Conservation (phyloP, 2,888 invertebrate species). For the Marasmarcha lunaedactyla region DNA sequence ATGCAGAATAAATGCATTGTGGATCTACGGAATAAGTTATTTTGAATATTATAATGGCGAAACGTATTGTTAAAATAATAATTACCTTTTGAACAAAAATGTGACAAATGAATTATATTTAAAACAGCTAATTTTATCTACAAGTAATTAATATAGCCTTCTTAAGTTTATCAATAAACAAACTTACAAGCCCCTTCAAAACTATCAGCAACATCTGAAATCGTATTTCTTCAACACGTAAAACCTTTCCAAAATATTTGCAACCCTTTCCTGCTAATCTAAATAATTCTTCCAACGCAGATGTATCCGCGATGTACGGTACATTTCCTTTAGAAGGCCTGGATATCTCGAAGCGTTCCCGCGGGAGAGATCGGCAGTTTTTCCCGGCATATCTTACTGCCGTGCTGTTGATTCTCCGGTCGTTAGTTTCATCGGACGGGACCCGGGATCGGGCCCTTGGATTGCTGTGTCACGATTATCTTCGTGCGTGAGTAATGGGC, state of each 20-base stretch:
- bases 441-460: conserved; percentile 14
- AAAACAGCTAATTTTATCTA: too few species aligned
- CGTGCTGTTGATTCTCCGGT: conserved; percentile 66
- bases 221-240: not conserved
- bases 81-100: too few species aligned
- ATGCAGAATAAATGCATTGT: too few species aligned
- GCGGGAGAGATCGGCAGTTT: conserved; percentile 33
- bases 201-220: too few species aligned
- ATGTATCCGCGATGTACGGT: conserved; percentile 9
- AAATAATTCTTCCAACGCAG: conserved; percentile 20
- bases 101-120: too few species aligned
- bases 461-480: not conserved
- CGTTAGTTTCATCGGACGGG: conserved; percentile 66
- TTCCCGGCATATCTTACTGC: conserved; percentile 71
- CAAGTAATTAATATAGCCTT: too few species aligned
- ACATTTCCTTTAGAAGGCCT: not conserved
- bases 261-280: not conserved
- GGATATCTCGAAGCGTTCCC: not conserved
- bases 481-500: not conserved
- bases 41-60: too few species aligned
- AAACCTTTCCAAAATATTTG: not conserved
- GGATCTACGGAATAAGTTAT: too few species aligned
- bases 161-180: too few species aligned
- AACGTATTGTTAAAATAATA: too few species aligned
- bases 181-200: too few species aligned